These are phyloP conservation scores for Boloria euphrosyne DNA, from an alignment of 2,888 invertebrate genomes.

Conservation along the genomic window DNA sequence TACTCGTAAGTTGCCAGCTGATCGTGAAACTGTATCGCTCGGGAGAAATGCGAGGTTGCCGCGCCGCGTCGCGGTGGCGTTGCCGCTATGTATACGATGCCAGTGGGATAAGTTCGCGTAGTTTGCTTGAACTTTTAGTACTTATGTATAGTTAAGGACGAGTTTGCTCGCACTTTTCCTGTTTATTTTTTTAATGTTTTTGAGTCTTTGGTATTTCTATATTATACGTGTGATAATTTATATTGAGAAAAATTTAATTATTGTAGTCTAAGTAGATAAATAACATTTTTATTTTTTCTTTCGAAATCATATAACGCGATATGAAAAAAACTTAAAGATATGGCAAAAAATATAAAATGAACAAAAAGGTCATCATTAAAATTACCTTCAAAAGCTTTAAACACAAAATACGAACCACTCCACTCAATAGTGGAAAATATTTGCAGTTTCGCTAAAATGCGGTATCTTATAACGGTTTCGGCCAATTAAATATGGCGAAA, in stretches of 20 bases:
- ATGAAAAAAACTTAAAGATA: conserved; percentile 9
- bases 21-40: conserved; percentile 40
- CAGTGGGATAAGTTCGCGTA: conserved; percentile 1
- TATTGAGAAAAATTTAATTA: too few species aligned
- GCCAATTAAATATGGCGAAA: conserved; percentile 45
- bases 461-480: conserved; percentile 52
- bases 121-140: background rate
- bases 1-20: conserved; percentile 34
- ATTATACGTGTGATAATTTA: too few species aligned
- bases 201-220: background rate
- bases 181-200: background rate
- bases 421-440: conserved; percentile 27
- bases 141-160: conserved; percentile 9
- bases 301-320: conserved; percentile 3
- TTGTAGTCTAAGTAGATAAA: background rate
- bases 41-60: conserved; percentile 31
- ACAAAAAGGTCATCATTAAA: conserved; percentile 18
- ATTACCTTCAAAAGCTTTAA: conserved; percentile 16
- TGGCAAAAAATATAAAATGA: background rate
- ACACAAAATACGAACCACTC: conserved; percentile 16
- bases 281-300: background rate
- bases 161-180: background rate
- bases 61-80: conserved; percentile 14
- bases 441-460: conserved; percentile 38
- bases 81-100: background rate